Conservation (phyloP, 2,888 invertebrate species). For the Nomada fabriciana region DNA sequence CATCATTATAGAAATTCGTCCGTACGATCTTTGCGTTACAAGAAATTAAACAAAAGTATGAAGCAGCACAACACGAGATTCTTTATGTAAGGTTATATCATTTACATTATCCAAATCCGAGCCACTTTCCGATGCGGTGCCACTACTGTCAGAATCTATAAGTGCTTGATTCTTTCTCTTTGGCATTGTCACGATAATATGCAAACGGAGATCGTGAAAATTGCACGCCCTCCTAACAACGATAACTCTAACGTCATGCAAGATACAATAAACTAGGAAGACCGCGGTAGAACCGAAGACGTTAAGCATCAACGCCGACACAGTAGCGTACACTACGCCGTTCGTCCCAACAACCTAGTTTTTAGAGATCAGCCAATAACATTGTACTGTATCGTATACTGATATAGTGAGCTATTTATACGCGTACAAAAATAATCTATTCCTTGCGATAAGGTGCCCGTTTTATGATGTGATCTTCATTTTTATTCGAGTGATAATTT, state of each 20-base stretch:
- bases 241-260: conserved; percentile 68
- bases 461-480: neutral
- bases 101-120: conserved; percentile 94
- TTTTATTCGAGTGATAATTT: neutral
- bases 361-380: neutral
- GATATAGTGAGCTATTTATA: neutral
- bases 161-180: conserved; percentile 93
- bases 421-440: neutral
- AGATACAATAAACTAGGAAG: conserved; percentile 66
- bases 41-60: conserved; percentile 4
- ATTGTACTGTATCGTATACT: neutral
- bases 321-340: conserved; percentile 25
- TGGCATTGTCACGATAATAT: conserved; percentile 87
- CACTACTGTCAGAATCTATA: conserved; percentile 93
- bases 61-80: conserved; percentile 27
- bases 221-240: conserved; percentile 59
- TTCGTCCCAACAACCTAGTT: conserved; percentile 31
- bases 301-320: conserved; percentile 45
- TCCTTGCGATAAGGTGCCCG: neutral
- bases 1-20: conserved; percentile 1
- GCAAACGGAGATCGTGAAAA: conserved; percentile 60
- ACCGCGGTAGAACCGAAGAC: conserved; percentile 61
- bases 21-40: neutral
- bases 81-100: conserved; percentile 76
- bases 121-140: conserved; percentile 88